Percentiles rank a stretch among this genome's conserved stretches.
Conservation (phyloP, 2,113 vertebrate species). For the Rhadina sibilatrix region DNA sequence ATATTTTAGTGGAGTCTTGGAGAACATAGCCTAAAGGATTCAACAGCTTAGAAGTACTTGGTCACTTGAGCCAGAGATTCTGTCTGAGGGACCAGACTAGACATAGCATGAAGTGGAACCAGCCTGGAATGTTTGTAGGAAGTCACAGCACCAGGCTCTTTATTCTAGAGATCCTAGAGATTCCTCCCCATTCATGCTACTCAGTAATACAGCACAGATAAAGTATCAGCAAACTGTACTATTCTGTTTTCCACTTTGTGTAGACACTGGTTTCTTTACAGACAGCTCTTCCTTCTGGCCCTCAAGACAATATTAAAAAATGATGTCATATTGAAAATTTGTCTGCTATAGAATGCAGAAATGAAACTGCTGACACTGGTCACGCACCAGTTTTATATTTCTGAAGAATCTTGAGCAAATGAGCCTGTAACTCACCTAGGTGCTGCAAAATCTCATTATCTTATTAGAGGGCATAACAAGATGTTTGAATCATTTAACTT, state of each 20-base stretch:
- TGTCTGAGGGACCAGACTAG: background rate
- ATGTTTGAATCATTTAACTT: background rate
- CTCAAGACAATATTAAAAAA: background rate
- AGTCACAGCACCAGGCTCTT: background rate
- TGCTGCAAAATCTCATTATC: background rate
- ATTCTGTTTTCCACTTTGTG: background rate
- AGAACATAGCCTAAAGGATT: background rate
- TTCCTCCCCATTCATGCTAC: background rate
- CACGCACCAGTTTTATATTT: slow-evolving; percentile 21
- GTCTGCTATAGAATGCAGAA: slow-evolving; percentile 23
- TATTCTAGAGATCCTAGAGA: background rate
- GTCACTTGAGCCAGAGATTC: background rate
- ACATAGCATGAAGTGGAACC: background rate
- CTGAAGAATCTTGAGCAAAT: slow-evolving; percentile 48
- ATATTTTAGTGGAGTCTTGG: background rate
- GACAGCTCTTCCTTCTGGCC: background rate
- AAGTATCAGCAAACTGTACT: background rate
- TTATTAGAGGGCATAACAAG: background rate
- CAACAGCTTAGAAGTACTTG: background rate
- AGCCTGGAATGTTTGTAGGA: background rate
- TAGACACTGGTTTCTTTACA: background rate
- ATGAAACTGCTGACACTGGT: background rate
- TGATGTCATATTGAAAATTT: background rate
- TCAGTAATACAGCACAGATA: background rate
- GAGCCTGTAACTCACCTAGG: background rate